phyloP scores from a whole-genome alignment of 2,888 invertebrate genomes.

The Melanotus villosus region DNA sequence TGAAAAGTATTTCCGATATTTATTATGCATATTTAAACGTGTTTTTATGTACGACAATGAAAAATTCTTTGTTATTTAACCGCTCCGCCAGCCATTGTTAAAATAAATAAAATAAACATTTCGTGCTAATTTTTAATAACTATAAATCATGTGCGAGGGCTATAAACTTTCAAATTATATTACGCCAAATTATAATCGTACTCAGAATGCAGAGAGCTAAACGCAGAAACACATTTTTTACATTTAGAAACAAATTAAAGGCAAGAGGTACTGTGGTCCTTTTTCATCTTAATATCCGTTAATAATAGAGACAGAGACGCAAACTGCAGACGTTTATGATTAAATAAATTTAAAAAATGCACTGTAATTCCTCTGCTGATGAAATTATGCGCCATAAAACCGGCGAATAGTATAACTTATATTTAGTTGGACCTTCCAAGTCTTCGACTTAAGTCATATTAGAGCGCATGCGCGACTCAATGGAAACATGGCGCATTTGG shows the following conservation, averaged over 20 bases:
- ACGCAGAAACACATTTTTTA: conserved; percentile 51
- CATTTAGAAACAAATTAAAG: conserved; percentile 58
- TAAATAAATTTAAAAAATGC: conserved; percentile 63
- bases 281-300: conserved; percentile 55
- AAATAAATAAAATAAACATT: conserved; percentile 47
- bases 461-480: conserved; percentile 38
- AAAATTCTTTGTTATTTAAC: conserved; percentile 9
- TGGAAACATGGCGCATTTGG: conserved; percentile 38
- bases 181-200: conserved; percentile 63
- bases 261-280: conserved; percentile 39
- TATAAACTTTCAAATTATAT: conserved; percentile 64
- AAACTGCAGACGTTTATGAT: conserved; percentile 56
- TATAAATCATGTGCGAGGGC: conserved; percentile 63
- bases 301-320: conserved; percentile 63
- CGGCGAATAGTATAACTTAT: conserved; percentile 61
- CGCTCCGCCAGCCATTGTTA: conserved; percentile 33
- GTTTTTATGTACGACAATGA: background rate
- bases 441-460: conserved; percentile 37
- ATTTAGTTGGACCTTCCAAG: conserved; percentile 54
- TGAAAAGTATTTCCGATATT: too few relatives aligned
- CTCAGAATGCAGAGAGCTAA: conserved; percentile 55
- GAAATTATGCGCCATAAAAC: conserved; percentile 66
- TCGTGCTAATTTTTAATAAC: conserved; percentile 63
- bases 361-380: conserved; percentile 63
- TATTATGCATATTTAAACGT: too few relatives aligned